Base-by-base conservation (phyloP, 2,888 invertebrate genomes). In the Galerucella nymphaeae region DNA sequence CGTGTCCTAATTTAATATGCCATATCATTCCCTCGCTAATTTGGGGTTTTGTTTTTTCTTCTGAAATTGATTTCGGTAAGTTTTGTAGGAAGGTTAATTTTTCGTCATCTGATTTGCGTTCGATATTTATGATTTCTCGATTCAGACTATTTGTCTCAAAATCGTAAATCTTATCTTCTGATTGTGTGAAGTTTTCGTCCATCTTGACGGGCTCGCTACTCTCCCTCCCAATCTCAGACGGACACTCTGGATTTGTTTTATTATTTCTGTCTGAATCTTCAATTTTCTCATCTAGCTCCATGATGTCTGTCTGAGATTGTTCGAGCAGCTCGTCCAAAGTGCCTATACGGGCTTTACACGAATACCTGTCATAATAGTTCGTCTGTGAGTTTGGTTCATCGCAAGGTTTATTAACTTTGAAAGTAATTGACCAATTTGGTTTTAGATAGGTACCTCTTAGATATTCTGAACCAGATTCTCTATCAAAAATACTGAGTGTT, bases 201-300 rank as follows among this genome's bases (percentile, higher is more conserved):
- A 66, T 11, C 20, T 38, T 13, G 14, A 10, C 57, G 9, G 14
- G 8, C 42, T 66, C 42, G 10, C 14, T 3, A 66, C 41, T 66
- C 16, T 30, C 41, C 55, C 23, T 55, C 53, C 55, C 66, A 66
- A 66, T n/a, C 23, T 57, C 66, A n/a, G 66, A 23, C 10, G 20
- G 30, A 30, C 30, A 30, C 30, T 30, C 30, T 30, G 30, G 5
- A 30, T 30, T 30, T 30, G 30, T 30, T 30, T 30, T 30, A 30
- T 30, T 30, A 30, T 5, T 30, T 30, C 30, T 30, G 4, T 30
- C 30, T 5, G 30, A 30, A 30, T 30, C 30, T 30, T 30, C 30
- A 30, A 30, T 30, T 30, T 30, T 30, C 30, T 30, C 30, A 30
- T 30, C 30, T 4, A 30, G 30, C 5, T 30, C 30, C 30, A 30